Base-by-base conservation (phyloP, 1,140 invertebrate species). In the Brachionus rubens region DNA sequence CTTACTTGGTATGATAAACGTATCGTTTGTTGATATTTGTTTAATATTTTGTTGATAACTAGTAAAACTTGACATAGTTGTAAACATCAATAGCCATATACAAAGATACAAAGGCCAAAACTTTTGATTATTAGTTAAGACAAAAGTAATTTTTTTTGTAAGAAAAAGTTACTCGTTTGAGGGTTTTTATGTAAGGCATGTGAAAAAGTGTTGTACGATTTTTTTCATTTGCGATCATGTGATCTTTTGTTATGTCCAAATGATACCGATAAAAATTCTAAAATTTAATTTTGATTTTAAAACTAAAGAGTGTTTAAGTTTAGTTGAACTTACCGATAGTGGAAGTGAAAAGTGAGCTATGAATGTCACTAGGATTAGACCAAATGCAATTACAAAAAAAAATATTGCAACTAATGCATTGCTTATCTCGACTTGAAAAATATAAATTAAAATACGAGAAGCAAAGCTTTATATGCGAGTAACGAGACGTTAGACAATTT, bases 311-410 rank as follows among this genome's bases (percentile, higher is more conserved):
- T 50, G 1, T 26, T 9, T 50, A 12, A 19, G 10, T 4, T n/a
- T 9, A n/a, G 24, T 30, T 0, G 9, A 43, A 26, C 40, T 72
- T 72, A 72, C 68, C 24, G 68, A 72, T 54, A 72, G 41, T 40
- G 68, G 68, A 16, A 72, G 19, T 14, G 68, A 72, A 72, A 72
- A 72, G 41, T 72, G 68, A 21, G 68, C 46, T 14, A 72, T 72
- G 41, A 72, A 72, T n/a, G 68, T 48, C 3, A 72, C 19, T 19
- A 72, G 30, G 16, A 72, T 14, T 19, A 72, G 24, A 21, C 68
- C 68, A 50, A 72, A 72, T 7, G 47, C 16, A 24, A 72, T 41
- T 14, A 72, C 50, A 48, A 72, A 50, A 54, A 50, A 54, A 30
- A 72, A 50, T 21, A 72, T 41, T 33, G 68, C 14, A 19, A 48